Evolutionary conservation across 1,140 invertebrate species (phyloP).

Genomic region (Littorina saxatilis): DNA sequence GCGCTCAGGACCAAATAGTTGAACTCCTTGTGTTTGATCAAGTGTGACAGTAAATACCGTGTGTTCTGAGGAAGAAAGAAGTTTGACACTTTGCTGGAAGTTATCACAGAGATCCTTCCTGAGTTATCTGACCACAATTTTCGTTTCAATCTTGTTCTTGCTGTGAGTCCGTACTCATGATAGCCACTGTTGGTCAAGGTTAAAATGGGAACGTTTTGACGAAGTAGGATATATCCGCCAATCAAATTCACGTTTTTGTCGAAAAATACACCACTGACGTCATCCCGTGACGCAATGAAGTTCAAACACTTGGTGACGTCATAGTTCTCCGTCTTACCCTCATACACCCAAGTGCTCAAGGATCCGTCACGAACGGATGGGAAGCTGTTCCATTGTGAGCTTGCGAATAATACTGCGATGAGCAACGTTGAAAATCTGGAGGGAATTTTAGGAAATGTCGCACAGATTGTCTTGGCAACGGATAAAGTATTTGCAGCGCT

Average conservation of each 20-base stretch:
- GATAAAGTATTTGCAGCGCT: not conserved
- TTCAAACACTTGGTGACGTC: slow-evolving; percentile 63
- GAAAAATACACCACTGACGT: slow-evolving; percentile 68
- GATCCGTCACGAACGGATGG: not conserved
- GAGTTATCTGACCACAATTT: not conserved
- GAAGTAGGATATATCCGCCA: slow-evolving; percentile 63
- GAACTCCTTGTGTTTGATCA: slow-evolving; percentile 61
- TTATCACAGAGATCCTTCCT: slow-evolving; percentile 18
- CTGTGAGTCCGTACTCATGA: slow-evolving; percentile 58
- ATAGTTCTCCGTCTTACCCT: slow-evolving; percentile 45
- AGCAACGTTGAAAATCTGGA: not conserved
- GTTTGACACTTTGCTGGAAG: slow-evolving; percentile 57
- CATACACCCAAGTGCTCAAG: slow-evolving; percentile 46
- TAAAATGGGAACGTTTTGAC: slow-evolving; percentile 64
- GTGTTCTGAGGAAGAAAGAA: slow-evolving; percentile 61
- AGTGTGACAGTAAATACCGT: slow-evolving; percentile 55
- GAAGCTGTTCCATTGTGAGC: slow-evolving; percentile 11
- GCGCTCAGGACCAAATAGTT: slow-evolving; percentile 68
- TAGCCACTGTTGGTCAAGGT: slow-evolving; percentile 64
- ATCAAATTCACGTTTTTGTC: slow-evolving; percentile 62
- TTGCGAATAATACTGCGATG: not conserved
- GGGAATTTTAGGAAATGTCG: not conserved
- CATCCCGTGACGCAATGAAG: slow-evolving; percentile 58
- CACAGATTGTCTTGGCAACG: not conserved
- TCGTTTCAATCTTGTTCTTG: not conserved